phyloP scores from a whole-genome alignment of 2,888 invertebrate genomes.

The Cerastoderma edule region DNA sequence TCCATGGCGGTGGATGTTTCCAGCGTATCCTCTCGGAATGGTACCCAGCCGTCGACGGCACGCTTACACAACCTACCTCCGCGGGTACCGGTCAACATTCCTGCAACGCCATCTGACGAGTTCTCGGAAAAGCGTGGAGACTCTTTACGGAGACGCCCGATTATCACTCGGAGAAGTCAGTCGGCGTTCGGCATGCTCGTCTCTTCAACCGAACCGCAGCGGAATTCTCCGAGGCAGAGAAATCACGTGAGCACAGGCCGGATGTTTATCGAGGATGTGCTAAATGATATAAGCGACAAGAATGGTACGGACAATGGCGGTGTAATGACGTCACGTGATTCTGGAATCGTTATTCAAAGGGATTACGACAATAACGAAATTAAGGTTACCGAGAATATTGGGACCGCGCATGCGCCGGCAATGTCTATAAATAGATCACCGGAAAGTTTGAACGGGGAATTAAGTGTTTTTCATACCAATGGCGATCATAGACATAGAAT shows the following conservation, averaged over 20 bases:
- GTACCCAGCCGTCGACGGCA: background rate
- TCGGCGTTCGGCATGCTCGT: constrained; percentile 3
- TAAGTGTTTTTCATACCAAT: background rate
- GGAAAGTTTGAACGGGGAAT: no score
- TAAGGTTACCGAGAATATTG: background rate
- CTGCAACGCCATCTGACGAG: no score
- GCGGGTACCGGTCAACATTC: background rate
- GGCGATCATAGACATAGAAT: no score
- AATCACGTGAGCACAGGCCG: constrained; percentile 7
- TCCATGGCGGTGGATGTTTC: constrained; percentile 11
- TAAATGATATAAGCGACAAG: constrained; percentile 8
- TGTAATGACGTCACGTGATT: background rate
- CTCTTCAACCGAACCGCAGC: background rate
- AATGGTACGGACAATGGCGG: background rate
- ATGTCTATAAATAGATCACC: no score
- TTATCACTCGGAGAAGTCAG: constrained; percentile 7
- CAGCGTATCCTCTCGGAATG: background rate
- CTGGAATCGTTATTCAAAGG: background rate
- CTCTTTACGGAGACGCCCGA: constrained; percentile 3
- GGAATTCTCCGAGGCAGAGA: background rate
- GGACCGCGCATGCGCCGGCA: background rate
- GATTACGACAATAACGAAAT: background rate
- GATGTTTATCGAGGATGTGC: constrained; percentile 18
- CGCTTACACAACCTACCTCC: constrained; percentile 12
- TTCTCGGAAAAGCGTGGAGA: background rate